These are phyloP conservation scores for Tachystola acroxantha DNA, from an alignment of 2,888 invertebrate genomes.

Conservation along the genomic window DNA sequence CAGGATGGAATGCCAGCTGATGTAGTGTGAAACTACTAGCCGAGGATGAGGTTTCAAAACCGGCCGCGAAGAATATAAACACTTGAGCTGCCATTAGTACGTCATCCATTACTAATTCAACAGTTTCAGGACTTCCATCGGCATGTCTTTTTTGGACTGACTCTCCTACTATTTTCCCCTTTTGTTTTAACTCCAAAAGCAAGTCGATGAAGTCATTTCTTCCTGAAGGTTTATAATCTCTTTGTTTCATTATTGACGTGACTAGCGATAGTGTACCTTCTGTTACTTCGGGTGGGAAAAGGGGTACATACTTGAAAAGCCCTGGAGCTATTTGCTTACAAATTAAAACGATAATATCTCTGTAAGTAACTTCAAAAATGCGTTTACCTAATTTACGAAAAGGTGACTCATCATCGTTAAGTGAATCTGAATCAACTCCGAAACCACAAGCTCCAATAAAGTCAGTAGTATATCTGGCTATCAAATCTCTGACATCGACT, in stretches of 20 bases:
- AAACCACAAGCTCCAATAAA: constrained; percentile 38
- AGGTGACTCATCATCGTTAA: constrained; percentile 28
- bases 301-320: constrained; percentile 18
- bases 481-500: constrained; percentile 30
- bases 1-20: constrained; percentile 38
- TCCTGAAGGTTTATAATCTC: constrained; percentile 25
- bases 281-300: constrained; percentile 21
- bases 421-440: constrained; percentile 30
- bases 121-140: constrained; percentile 22
- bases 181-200: constrained; percentile 27
- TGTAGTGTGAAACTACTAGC: constrained; percentile 40
- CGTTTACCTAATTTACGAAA: constrained; percentile 27
- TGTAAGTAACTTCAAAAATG: constrained; percentile 8
- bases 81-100: constrained; percentile 10
- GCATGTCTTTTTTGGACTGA: constrained; percentile 24
- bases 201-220: constrained; percentile 34
- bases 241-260: constrained; percentile 19
- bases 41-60: constrained; percentile 38
- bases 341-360: constrained; percentile 4
- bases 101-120: constrained; percentile 28
- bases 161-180: constrained; percentile 28
- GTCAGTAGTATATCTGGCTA: constrained; percentile 38
- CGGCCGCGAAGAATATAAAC: constrained; percentile 21
- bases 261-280: constrained; percentile 17
- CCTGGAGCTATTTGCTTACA: constrained; percentile 15